phyloP scores from a whole-genome alignment of 2,113 vertebrate genomes.

The Rhea americana region DNA sequence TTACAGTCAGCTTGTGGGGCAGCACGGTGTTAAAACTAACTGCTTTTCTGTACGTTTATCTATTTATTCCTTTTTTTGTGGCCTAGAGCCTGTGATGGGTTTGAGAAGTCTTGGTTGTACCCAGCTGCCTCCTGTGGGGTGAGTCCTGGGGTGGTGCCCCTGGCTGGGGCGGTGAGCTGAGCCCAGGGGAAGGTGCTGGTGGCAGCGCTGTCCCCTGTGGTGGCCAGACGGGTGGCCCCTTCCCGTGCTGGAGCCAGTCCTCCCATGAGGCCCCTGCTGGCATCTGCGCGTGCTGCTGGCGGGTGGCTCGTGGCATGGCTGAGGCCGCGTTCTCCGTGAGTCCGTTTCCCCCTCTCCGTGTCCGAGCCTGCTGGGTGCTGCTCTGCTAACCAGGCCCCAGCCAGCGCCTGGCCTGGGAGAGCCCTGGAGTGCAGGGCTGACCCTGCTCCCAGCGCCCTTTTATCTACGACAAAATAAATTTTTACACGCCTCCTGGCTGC shows the following conservation, averaged over 20 bases:
- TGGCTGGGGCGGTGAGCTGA: background rate
- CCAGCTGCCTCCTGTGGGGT: accelerated
- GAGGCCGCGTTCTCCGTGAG: accelerated
- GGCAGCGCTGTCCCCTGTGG: accelerated
- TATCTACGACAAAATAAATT: constrained; percentile 57
- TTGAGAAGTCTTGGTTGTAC: background rate
- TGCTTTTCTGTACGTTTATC: background rate
- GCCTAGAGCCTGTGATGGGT: background rate
- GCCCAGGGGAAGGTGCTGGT: no score
- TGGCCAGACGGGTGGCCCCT: accelerated
- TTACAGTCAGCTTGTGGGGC: background rate
- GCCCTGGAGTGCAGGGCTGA: background rate
- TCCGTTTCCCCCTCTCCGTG: accelerated
- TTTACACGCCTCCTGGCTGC: background rate
- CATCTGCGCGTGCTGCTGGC: accelerated
- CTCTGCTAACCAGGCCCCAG: accelerated
- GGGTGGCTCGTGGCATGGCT: background rate
- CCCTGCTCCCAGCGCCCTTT: background rate
- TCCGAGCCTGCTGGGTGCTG: accelerated
- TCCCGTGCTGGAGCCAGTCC: background rate
- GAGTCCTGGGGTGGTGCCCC: background rate
- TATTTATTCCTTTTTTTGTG: background rate
- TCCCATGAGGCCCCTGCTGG: accelerated
- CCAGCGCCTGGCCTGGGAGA: background rate
- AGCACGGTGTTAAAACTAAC: background rate